Evolutionary conservation across 2,888 invertebrate genomes (phyloP).

Genomic region (Adineta ricciae): DNA sequence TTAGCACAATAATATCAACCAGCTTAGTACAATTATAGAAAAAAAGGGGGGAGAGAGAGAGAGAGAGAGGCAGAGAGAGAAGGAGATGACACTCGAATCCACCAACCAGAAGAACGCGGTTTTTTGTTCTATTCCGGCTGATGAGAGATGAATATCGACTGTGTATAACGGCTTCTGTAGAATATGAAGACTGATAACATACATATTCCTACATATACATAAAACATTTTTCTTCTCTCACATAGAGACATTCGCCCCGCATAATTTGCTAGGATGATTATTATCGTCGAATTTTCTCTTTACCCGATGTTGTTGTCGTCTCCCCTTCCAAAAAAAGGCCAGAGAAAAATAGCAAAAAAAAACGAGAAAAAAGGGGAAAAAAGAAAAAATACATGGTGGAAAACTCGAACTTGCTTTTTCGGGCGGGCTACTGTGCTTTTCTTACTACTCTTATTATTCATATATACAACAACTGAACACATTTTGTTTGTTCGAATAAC

Average conservation of each 20-base stretch:
- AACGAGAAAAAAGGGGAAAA: background rate
- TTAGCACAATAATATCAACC: background rate
- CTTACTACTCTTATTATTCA: background rate
- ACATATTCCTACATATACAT: background rate
- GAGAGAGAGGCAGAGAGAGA: background rate
- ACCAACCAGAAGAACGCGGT: constrained; percentile 9
- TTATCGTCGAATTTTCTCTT: background rate
- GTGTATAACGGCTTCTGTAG: background rate
- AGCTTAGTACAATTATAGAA: background rate
- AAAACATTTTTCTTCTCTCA: background rate
- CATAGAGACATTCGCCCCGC: background rate
- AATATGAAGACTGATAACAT: background rate
- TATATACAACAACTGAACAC: background rate
- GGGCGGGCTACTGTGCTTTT: background rate
- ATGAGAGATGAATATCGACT: background rate
- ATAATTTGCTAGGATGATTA: background rate
- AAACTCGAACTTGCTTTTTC: constrained; percentile 2
- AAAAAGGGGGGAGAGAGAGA: background rate
- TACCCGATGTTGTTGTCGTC: background rate
- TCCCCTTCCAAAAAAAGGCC: background rate
- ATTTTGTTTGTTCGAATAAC: background rate
- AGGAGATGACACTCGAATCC: background rate
- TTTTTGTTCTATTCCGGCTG: background rate
- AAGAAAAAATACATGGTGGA: background rate
- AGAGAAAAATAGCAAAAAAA: background rate